Evolutionary conservation across 2,113 vertebrate species (phyloP).

Genomic region (Pholis gunnellus): DNA sequence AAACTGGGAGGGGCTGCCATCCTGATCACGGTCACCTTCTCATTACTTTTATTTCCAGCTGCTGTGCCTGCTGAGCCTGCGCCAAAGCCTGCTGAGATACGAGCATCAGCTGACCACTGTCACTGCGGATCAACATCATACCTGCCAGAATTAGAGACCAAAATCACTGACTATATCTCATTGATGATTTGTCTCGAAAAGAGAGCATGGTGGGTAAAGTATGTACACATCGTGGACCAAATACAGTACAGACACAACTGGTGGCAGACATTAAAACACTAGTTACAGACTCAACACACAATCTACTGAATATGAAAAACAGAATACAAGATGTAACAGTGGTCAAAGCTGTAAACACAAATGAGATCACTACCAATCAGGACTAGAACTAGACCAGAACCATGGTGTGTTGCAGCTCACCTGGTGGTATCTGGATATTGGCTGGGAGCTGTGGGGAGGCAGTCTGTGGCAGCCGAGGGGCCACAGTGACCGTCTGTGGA

Average conservation of each 20-base stretch:
- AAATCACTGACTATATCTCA: not conserved
- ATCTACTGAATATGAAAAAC: not conserved
- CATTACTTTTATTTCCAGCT: conserved; percentile 79
- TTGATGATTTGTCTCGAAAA: not conserved
- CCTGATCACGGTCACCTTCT: conserved; percentile 83
- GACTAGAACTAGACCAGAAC: not conserved
- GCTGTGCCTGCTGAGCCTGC: conserved; percentile 81
- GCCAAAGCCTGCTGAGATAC: conserved; percentile 93
- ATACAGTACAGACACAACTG: not conserved
- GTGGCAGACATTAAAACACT: not conserved
- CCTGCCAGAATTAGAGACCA: conserved; percentile 75
- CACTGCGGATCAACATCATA: conserved; percentile 93
- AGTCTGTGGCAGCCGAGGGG: conserved; percentile 70
- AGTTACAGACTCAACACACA: not conserved
- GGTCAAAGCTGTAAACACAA: no score
- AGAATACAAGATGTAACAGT: not conserved
- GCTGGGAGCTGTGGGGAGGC: conserved; percentile 86
- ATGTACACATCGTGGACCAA: not conserved
- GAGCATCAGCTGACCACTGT: conserved; percentile 94
- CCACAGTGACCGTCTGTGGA: conserved; percentile 72
- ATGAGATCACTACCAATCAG: not conserved
- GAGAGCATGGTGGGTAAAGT: not conserved
- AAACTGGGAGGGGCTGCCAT: conserved; percentile 72
- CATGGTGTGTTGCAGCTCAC: conserved; percentile 72
- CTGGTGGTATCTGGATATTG: conserved; percentile 91